Evolutionary conservation across 2,797 vertebrate species (phyloP).

Genomic region (Anolis apletophallus): DNA sequence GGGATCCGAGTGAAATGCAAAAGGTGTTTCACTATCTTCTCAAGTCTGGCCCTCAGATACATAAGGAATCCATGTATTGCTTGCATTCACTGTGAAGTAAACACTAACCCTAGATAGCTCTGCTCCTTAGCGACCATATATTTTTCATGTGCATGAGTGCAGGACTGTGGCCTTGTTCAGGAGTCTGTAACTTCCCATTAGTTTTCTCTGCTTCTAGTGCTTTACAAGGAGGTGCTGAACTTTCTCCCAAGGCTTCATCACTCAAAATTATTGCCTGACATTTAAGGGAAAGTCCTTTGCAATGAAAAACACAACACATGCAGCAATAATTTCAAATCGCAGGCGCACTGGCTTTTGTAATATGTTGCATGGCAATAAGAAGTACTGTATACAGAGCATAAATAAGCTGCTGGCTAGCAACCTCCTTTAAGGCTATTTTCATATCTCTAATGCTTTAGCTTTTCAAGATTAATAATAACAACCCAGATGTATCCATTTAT

Average conservation of each 20-base stretch:
- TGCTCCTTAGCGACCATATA: not conserved
- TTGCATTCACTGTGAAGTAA: not conserved
- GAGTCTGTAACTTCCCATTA: not conserved
- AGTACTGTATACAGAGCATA: constrained; percentile 40
- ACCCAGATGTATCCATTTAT: constrained; percentile 43
- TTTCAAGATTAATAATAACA: constrained; percentile 51
- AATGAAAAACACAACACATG: constrained; percentile 27
- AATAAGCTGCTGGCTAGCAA: constrained; percentile 55
- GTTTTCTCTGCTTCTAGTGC: not conserved
- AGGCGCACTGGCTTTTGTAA: constrained; percentile 31
- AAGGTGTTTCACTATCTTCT: not conserved
- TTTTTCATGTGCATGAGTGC: too few relatives aligned
- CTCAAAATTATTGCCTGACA: constrained; percentile 16
- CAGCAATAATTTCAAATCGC: constrained; percentile 47
- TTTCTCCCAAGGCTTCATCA: constrained; percentile 15
- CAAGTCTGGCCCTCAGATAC: not conserved
- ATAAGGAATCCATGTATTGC: not conserved
- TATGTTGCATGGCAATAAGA: constrained; percentile 55
- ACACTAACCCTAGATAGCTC: not conserved
- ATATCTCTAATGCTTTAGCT: constrained; percentile 54
- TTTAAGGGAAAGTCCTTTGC: constrained; percentile 36
- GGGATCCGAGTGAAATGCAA: too few relatives aligned
- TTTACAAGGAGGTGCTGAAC: not conserved
- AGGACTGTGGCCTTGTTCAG: not conserved
- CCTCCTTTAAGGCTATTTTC: constrained; percentile 56